These are phyloP conservation scores for Sepioteuthis lessoniana DNA, from an alignment of 2,888 invertebrate species.

Conservation along the genomic window DNA sequence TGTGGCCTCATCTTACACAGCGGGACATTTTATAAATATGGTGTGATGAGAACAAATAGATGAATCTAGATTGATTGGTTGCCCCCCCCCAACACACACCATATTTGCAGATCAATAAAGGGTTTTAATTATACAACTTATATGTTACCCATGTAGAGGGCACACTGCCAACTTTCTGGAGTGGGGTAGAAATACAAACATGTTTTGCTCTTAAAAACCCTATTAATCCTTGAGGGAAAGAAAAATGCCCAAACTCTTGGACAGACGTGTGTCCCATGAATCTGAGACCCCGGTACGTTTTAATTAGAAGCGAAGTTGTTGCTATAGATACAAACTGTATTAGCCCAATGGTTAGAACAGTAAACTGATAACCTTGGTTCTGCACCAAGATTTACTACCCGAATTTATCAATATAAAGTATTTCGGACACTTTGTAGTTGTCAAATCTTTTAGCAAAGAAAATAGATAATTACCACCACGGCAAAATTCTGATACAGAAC, in stretches of 20 bases:
- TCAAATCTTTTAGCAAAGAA: not conserved
- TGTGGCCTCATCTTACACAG: not conserved
- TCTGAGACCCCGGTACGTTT: not conserved
- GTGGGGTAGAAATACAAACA: not conserved
- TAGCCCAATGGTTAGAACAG: not conserved
- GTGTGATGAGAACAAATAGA: not conserved
- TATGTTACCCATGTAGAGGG: not conserved
- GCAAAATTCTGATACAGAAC: not conserved
- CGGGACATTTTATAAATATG: not conserved
- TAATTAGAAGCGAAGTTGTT: not conserved
- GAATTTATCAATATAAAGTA: not conserved
- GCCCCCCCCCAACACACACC: too few species aligned
- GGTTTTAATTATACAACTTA: constrained; percentile 8
- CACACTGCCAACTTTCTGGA: not conserved
- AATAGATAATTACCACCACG: not conserved
- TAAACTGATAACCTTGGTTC: not conserved
- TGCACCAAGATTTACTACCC: not conserved
- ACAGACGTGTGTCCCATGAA: not conserved
- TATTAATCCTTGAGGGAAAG: not conserved
- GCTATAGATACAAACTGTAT: not conserved
- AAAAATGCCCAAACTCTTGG: not conserved
- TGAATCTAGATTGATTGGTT: not conserved
- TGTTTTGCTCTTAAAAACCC: not conserved
- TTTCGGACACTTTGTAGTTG: not conserved
- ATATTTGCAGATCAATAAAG: constrained; percentile 4